phyloP scores from a whole-genome alignment of 2,797 vertebrate species.

The Argya squamiceps region DNA sequence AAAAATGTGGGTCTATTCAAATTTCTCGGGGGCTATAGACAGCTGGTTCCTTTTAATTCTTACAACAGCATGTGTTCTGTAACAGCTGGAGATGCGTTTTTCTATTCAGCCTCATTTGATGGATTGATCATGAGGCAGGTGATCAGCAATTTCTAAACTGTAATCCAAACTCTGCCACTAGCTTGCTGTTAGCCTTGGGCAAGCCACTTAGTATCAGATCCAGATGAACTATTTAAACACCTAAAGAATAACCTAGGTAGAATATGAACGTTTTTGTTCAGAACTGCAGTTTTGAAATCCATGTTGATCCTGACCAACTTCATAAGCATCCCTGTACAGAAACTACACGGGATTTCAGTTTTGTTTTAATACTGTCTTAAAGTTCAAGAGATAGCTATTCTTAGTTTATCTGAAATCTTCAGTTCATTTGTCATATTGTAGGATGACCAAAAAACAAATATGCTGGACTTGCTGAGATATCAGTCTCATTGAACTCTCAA shows the following conservation, averaged over 20 bases:
- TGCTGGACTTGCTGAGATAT: background rate
- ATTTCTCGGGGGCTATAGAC: conserved; percentile 64
- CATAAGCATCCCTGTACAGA: background rate
- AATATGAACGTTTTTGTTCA: background rate
- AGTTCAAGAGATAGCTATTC: background rate
- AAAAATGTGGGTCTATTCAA: conserved; percentile 70
- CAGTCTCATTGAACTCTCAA: background rate
- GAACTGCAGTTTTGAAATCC: background rate
- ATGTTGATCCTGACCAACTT: background rate
- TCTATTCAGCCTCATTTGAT: conserved; percentile 47
- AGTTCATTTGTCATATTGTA: background rate
- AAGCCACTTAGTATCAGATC: background rate
- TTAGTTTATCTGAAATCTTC: background rate
- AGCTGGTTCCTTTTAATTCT: conserved; percentile 70
- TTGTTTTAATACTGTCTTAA: background rate
- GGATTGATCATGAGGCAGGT: conserved; percentile 62
- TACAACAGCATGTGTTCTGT: conserved; percentile 60
- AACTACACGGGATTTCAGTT: background rate
- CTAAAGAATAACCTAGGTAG: background rate
- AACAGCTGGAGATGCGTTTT: conserved; percentile 55
- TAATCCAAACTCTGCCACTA: conserved; percentile 38
- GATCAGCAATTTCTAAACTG: conserved; percentile 60
- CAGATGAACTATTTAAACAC: background rate
- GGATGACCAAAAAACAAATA: background rate
- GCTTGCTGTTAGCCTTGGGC: conserved; percentile 1